Evolutionary conservation across 2,888 invertebrate species (phyloP).

Genomic region (Alcis repandata): DNA sequence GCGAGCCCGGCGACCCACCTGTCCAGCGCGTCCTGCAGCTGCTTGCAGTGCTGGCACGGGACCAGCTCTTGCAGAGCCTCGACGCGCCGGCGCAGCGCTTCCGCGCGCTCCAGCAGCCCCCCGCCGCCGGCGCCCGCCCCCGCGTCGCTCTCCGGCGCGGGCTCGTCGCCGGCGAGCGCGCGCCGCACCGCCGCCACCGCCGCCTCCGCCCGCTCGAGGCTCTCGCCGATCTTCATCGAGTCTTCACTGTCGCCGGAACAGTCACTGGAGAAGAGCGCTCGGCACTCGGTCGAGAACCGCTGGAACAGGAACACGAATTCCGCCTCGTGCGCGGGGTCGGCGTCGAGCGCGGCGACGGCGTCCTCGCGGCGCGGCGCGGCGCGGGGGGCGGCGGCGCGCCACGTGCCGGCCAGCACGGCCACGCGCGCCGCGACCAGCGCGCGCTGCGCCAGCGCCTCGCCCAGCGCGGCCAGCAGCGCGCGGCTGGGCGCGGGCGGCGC

Average conservation of each 20-base stretch:
- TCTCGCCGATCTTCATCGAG: conserved; percentile 85
- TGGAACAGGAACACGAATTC: conserved; percentile 90
- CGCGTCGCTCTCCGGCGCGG: conserved; percentile 24
- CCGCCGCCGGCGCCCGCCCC: conserved; percentile 38
- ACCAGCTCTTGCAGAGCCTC: conserved; percentile 82
- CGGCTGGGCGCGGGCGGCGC: conserved; percentile 72
- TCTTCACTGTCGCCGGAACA: conserved; percentile 86
- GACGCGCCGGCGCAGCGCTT: conserved; percentile 78
- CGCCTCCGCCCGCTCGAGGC: conserved; percentile 82
- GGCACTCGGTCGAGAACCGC: conserved; percentile 88
- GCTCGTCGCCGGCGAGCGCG: conserved; percentile 60
- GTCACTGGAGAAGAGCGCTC: conserved; percentile 86
- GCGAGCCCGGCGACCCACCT: conserved; percentile 59
- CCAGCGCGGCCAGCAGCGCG: conserved; percentile 60
- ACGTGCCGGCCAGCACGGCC: conserved; percentile 88
- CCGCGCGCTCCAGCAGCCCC: conserved; percentile 70
- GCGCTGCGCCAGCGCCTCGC: conserved; percentile 63
- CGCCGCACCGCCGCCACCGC: conserved; percentile 77
- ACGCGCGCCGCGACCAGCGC: conserved; percentile 91
- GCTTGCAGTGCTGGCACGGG: conserved; percentile 84
- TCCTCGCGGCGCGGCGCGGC: conserved; percentile 66
- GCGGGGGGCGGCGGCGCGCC: conserved; percentile 66
- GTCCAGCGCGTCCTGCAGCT: conserved; percentile 84
- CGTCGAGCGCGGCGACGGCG: conserved; percentile 80
- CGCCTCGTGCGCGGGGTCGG: conserved; percentile 87